Evolutionary conservation across 1,140 invertebrate genomes (phyloP).

Genomic region (Mylabris phalerata): DNA sequence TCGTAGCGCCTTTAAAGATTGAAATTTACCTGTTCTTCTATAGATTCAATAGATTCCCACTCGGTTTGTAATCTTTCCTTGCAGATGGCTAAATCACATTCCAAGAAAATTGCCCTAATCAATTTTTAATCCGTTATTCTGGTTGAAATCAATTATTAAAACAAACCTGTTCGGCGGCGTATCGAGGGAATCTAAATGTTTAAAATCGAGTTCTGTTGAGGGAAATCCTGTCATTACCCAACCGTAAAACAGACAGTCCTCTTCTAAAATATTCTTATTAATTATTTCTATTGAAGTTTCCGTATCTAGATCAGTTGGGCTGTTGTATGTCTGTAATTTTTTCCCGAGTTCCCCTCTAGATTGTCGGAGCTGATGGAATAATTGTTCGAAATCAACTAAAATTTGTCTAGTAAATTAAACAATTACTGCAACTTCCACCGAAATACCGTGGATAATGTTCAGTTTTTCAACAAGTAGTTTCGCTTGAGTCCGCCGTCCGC

Average conservation of each 20-base stretch:
- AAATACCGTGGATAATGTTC: slow-evolving; percentile 43
- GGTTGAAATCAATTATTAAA: neutral
- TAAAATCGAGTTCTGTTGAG: slow-evolving; percentile 48
- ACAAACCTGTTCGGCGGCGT: slow-evolving; percentile 56
- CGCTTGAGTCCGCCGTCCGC: slow-evolving; percentile 45
- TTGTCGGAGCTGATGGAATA: slow-evolving; percentile 45
- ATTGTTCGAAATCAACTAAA: slow-evolving; percentile 49
- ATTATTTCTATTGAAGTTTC: slow-evolving; percentile 37
- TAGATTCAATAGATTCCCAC: neutral
- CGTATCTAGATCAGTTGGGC: slow-evolving; percentile 23
- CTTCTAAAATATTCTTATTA: slow-evolving; percentile 44
- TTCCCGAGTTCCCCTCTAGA: slow-evolving; percentile 46
- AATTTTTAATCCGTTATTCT: neutral
- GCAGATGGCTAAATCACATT: slow-evolving; percentile 36
- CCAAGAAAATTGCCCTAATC: slow-evolving; percentile 34
- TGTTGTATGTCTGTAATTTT: slow-evolving; percentile 39
- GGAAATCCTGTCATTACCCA: slow-evolving; percentile 57
- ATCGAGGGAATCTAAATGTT: slow-evolving; percentile 49
- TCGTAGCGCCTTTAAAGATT: neutral
- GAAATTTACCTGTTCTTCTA: neutral
- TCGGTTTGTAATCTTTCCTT: slow-evolving; percentile 26
- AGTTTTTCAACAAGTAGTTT: slow-evolving; percentile 41
- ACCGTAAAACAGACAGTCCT: slow-evolving; percentile 51
- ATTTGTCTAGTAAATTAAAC: neutral
- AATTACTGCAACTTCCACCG: no score